Evolutionary conservation across 2,888 invertebrate species (phyloP).

Genomic region (Eristalis tenax): DNA sequence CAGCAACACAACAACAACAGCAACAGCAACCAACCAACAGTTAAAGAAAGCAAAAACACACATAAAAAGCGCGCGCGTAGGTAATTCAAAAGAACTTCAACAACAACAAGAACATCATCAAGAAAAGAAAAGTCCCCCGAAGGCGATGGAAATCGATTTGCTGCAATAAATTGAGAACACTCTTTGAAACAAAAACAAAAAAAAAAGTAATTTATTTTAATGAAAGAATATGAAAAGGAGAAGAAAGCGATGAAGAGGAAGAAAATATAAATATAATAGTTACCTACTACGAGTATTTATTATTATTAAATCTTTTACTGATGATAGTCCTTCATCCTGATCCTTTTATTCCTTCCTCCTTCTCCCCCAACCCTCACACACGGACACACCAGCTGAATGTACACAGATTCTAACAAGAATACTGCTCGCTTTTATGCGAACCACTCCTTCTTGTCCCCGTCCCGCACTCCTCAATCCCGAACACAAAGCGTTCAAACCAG

Average conservation of each 20-base stretch:
- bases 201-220: slow-evolving; percentile 58
- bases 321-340: slow-evolving; percentile 26
- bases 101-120: slow-evolving; percentile 21
- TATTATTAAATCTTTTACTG: slow-evolving; percentile 64
- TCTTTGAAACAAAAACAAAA: slow-evolving; percentile 19
- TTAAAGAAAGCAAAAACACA: slow-evolving; percentile 20
- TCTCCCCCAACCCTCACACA: not conserved
- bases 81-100: slow-evolving; percentile 36
- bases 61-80: slow-evolving; percentile 46
- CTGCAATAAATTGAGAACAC: slow-evolving; percentile 53
- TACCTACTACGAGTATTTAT: slow-evolving; percentile 68
- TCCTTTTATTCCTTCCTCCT: not conserved
- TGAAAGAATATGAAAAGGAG: slow-evolving; percentile 18
- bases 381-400: not conserved
- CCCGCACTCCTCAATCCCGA: not conserved
- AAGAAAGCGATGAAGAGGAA: slow-evolving; percentile 1
- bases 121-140: slow-evolving; percentile 5
- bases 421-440: slow-evolving; percentile 6
- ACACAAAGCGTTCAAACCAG: not conserved
- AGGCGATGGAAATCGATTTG: slow-evolving; percentile 36
- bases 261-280: slow-evolving; percentile 52
- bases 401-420: not conserved
- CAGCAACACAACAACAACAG: slow-evolving; percentile 36
- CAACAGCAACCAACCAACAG: slow-evolving; percentile 11
- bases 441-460: not conserved